Conservation (phyloP, 2,113 vertebrate genomes). For the Piliocolobus tephrosceles region DNA sequence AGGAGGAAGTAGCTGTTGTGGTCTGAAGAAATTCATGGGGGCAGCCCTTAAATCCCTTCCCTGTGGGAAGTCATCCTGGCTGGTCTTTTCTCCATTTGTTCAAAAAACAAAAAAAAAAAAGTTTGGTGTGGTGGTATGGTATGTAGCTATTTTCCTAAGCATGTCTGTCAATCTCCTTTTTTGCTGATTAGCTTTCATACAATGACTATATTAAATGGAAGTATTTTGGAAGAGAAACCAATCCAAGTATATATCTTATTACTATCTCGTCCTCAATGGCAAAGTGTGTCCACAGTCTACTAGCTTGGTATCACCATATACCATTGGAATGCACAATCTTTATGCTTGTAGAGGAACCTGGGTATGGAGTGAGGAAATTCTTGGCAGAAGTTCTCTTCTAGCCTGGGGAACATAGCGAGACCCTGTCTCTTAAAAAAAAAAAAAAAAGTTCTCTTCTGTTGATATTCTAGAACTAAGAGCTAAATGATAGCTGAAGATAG, state of each 20-base stretch:
- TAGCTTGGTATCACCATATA: neutral
- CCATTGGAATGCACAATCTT: neutral
- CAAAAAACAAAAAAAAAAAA: neutral
- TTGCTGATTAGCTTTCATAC: neutral
- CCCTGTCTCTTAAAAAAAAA: neutral
- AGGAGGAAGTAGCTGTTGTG: slow-evolving; percentile 81
- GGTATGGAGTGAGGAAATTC: neutral
- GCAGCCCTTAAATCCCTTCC: slow-evolving; percentile 27
- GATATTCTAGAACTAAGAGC: neutral
- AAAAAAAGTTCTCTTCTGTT: neutral
- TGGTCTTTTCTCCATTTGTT: slow-evolving; percentile 4
- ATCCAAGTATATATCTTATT: neutral
- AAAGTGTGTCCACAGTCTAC: fast-evolving
- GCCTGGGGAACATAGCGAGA: neutral
- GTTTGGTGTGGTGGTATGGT: neutral
- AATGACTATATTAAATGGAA: neutral
- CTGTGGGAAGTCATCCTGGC: slow-evolving; percentile 56
- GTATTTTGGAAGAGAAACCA: neutral
- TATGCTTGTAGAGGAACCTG: neutral
- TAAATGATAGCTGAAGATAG: neutral
- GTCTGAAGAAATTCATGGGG: neutral
- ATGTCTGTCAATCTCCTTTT: neutral
- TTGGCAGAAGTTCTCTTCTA: neutral
- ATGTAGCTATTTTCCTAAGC: neutral
- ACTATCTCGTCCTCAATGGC: neutral